These are phyloP conservation scores for Mythimna pallens DNA, from an alignment of 2,888 invertebrate species.

Conservation along the genomic window DNA sequence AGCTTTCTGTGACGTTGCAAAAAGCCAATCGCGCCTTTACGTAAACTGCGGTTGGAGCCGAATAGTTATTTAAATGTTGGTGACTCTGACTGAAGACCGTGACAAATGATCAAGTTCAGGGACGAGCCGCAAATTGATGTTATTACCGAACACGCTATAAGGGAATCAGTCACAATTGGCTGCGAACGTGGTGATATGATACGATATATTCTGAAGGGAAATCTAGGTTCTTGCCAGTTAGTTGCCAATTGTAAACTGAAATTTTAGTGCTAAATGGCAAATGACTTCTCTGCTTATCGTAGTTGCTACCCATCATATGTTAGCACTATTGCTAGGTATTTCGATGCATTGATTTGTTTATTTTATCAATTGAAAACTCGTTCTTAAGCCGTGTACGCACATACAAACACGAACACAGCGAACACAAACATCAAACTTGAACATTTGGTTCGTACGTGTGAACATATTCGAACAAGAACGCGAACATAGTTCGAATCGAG, in stretches of 20 bases:
- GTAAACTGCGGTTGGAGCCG: slow-evolving; percentile 37
- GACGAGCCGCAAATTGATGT: slow-evolving; percentile 56
- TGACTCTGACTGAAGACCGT: slow-evolving; percentile 57
- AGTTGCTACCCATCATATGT: not conserved
- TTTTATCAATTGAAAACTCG: not conserved
- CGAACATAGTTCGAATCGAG: too few relatives aligned
- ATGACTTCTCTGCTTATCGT: not conserved
- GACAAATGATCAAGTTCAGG: slow-evolving; percentile 67
- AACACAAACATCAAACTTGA: too few relatives aligned
- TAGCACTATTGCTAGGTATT: too few relatives aligned
- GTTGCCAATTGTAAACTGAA: not conserved
- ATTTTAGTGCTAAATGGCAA: not conserved
- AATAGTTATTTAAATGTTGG: slow-evolving; percentile 53
- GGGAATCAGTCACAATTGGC: slow-evolving; percentile 46
- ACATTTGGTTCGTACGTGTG: too few relatives aligned
- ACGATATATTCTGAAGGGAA: not conserved
- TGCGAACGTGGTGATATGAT: slow-evolving; percentile 5
- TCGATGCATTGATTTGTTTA: too few relatives aligned
- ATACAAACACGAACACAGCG: too few relatives aligned
- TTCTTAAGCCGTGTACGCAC: not conserved
- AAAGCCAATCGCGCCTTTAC: slow-evolving; percentile 44
- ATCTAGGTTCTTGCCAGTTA: not conserved
- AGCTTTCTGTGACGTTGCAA: slow-evolving; percentile 40
- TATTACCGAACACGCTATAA: slow-evolving; percentile 55
- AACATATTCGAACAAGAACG: too few relatives aligned